Conservation (phyloP, 2,888 invertebrate genomes). For the Bombyx huttoni region DNA sequence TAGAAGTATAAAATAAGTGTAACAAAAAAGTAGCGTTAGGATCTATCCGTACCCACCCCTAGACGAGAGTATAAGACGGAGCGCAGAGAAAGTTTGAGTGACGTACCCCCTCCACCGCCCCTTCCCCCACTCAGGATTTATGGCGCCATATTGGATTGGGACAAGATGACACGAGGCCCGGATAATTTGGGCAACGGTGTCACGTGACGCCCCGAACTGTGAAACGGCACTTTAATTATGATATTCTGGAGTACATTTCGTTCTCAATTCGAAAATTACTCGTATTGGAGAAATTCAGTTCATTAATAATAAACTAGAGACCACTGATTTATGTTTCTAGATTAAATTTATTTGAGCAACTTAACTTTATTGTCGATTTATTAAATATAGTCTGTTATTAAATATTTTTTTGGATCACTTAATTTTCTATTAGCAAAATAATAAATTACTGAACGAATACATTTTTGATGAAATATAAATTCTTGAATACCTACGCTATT, state of each 20-base stretch:
- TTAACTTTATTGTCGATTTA: too few species aligned
- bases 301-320: background rate
- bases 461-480: too few species aligned
- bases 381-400: too few species aligned
- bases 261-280: background rate
- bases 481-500: too few species aligned
- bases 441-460: too few species aligned
- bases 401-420: too few species aligned
- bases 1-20: conserved; percentile 16
- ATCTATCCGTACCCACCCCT: conserved; percentile 60
- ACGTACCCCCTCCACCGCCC: conserved; percentile 60
- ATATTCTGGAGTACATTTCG: conserved; percentile 47
- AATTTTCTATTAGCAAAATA: too few species aligned
- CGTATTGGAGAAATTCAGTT: background rate
- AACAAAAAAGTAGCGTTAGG: conserved; percentile 31
- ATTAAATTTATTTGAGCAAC: background rate
- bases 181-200: conserved; percentile 72
- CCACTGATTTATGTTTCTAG: background rate
- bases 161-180: conserved; percentile 72
- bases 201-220: conserved; percentile 60
- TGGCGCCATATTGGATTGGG: conserved; percentile 73
- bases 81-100: conserved; percentile 73
- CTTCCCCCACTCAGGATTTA: conserved; percentile 59
- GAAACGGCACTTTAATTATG: conserved; percentile 70
- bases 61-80: conserved; percentile 64